phyloP scores from a whole-genome alignment of 1,140 invertebrate genomes.

The Cydia strobilella region DNA sequence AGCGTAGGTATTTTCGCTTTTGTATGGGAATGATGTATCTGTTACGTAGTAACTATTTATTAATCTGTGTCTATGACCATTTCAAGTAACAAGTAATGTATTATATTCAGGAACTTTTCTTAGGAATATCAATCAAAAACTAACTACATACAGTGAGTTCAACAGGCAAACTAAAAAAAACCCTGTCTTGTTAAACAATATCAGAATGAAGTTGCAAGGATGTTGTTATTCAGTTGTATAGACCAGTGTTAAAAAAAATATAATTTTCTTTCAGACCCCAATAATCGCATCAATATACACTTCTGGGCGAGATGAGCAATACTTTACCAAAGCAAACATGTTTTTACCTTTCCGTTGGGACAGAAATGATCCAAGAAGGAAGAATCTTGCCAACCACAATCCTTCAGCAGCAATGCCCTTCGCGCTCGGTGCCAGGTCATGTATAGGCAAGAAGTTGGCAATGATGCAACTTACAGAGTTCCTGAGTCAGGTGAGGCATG shows the following conservation, averaged over 20 bases:
- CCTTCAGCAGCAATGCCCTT: slow-evolving; percentile 90
- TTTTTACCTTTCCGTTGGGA: slow-evolving; percentile 91
- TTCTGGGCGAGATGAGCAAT: slow-evolving; percentile 84
- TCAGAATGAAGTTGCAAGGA: not conserved
- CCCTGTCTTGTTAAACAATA: too few species aligned
- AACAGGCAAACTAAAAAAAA: too few species aligned
- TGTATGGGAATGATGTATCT: too few species aligned
- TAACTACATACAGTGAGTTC: too few species aligned
- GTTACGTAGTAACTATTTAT: too few species aligned
- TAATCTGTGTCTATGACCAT: too few species aligned
- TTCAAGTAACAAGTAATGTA: too few species aligned
- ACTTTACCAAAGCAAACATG: slow-evolving; percentile 85
- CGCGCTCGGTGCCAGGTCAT: slow-evolving; percentile 89
- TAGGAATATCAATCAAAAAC: too few species aligned
- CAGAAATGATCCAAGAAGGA: slow-evolving; percentile 65
- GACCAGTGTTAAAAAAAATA: too few species aligned
- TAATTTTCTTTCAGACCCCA: slow-evolving; percentile 82
- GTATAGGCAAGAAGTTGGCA: slow-evolving; percentile 90
- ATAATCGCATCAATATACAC: slow-evolving; percentile 91
- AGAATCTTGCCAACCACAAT: slow-evolving; percentile 71
- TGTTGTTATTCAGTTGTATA: not conserved
- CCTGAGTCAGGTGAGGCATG: slow-evolving; percentile 81
- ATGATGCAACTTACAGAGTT: slow-evolving; percentile 86
- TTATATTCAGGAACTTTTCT: too few species aligned
- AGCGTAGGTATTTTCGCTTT: too few species aligned